Conservation (phyloP, 1,140 invertebrate species). For the Drosophila pachea region DNA sequence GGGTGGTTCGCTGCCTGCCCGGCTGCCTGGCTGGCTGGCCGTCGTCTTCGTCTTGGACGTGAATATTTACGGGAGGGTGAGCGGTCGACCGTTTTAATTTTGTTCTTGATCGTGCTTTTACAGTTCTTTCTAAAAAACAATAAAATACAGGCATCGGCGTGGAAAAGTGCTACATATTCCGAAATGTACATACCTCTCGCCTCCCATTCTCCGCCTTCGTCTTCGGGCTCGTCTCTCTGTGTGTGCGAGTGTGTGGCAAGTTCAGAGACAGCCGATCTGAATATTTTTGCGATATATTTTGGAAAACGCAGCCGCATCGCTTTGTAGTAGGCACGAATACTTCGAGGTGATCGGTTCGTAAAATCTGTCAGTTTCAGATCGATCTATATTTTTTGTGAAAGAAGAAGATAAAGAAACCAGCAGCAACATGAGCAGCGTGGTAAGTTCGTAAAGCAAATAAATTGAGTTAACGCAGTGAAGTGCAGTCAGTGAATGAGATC, state of each 20-base stretch:
- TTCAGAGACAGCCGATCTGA: slow-evolving; percentile 56
- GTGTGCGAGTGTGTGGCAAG: slow-evolving; percentile 59
- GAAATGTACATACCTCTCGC: slow-evolving; percentile 40
- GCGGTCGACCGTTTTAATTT: slow-evolving; percentile 59
- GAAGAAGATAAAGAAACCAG: slow-evolving; percentile 11
- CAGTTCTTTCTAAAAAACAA: slow-evolving; percentile 77
- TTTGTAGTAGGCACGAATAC: slow-evolving; percentile 68
- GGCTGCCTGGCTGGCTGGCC: neutral
- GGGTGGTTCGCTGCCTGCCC: neutral
- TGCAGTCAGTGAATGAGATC: neutral
- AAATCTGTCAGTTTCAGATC: slow-evolving; percentile 46
- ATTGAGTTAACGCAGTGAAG: neutral
- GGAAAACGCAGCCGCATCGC: slow-evolving; percentile 66
- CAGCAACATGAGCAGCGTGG: slow-evolving; percentile 69
- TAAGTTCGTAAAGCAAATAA: slow-evolving; percentile 21
- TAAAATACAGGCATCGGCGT: slow-evolving; percentile 66
- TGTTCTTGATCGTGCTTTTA: slow-evolving; percentile 70
- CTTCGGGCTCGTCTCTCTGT: slow-evolving; percentile 16
- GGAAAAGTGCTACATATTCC: slow-evolving; percentile 65
- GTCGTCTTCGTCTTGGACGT: slow-evolving; percentile 24
- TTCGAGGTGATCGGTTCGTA: slow-evolving; percentile 65
- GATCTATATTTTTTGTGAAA: slow-evolving; percentile 27
- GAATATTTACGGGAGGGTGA: slow-evolving; percentile 14
- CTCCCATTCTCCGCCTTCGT: slow-evolving; percentile 23
- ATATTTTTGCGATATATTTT: slow-evolving; percentile 69